These are phyloP conservation scores for Zaprionus lineosus DNA, from an alignment of 2,888 invertebrate species.

Conservation along the genomic window DNA sequence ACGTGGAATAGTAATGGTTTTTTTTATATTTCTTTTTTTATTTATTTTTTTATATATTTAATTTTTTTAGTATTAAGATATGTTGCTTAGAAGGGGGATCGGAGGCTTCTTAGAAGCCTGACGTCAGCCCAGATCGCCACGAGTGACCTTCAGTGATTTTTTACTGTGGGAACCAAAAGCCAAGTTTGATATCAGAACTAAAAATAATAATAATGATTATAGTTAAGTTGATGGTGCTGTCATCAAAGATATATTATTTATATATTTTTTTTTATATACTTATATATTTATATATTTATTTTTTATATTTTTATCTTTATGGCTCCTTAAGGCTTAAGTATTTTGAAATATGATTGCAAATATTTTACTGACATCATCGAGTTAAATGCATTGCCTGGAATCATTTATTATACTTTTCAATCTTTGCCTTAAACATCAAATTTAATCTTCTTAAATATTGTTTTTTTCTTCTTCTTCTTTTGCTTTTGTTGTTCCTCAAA, in stretches of 20 bases:
- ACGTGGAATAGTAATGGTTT: no score
- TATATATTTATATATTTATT: slow-evolving; percentile 9
- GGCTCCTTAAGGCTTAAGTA: slow-evolving; percentile 15
- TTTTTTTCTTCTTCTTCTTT: no score
- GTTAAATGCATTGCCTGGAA: slow-evolving; percentile 33
- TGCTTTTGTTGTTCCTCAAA: no score
- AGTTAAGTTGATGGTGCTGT: slow-evolving; percentile 18
- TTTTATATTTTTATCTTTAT: slow-evolving; percentile 10
- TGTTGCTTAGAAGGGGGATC: not conserved
- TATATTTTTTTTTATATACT: slow-evolving; percentile 7
- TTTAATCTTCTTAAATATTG: slow-evolving; percentile 18
- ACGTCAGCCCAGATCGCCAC: slow-evolving; percentile 20
- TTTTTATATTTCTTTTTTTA: no score
- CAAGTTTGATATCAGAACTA: slow-evolving; percentile 38
- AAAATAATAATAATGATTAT: slow-evolving; percentile 47
- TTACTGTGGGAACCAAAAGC: slow-evolving; percentile 53
- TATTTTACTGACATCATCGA: slow-evolving; percentile 47
- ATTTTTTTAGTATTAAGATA: no score
- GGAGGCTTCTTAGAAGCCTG: slow-evolving; percentile 35
- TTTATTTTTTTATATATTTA: no score
- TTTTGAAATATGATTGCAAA: slow-evolving; percentile 44
- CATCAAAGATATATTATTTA: slow-evolving; percentile 3
- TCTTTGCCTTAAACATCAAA: slow-evolving; percentile 27
- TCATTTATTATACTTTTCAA: slow-evolving; percentile 50
- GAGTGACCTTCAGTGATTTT: slow-evolving; percentile 53